These are phyloP conservation scores for Archocentrus centrarchus DNA, from an alignment of 2,113 vertebrate species.

Conservation along the genomic window DNA sequence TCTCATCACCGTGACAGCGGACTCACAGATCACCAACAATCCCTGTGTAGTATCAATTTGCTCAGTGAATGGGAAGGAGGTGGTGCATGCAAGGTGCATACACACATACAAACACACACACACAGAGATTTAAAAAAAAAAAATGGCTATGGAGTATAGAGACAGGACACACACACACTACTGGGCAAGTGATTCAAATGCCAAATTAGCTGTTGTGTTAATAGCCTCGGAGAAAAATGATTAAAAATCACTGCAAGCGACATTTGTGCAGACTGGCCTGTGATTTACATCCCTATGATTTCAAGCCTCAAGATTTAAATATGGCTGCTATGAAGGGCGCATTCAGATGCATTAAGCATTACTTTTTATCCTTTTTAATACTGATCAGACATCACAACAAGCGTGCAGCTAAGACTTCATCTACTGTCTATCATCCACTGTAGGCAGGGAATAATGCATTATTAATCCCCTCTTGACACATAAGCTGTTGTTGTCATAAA, in stretches of 20 bases:
- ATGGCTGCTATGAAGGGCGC: neutral
- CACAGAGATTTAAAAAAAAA: neutral
- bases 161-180: neutral
- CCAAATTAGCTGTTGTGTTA: conserved; percentile 40
- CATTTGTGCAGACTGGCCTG: conserved; percentile 28
- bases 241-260: conserved; percentile 49
- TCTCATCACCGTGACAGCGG: conserved; percentile 66
- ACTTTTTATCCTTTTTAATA: conserved; percentile 57
- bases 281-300: conserved; percentile 36
- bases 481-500: conserved; percentile 65
- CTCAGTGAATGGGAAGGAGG: too few species aligned
- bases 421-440: conserved; percentile 52
- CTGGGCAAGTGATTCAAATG: conserved; percentile 15
- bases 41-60: conserved; percentile 44
- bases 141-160: neutral
- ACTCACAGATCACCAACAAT: conserved; percentile 53
- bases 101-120: neutral
- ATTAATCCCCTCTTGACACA: conserved; percentile 59
- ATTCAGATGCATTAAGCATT: conserved; percentile 43
- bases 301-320: conserved; percentile 24
- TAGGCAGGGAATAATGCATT: conserved; percentile 44
- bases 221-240: conserved; percentile 38
- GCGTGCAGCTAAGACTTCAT: conserved; percentile 31
- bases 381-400: conserved; percentile 55
- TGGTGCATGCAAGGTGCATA: neutral